Base-by-base conservation (phyloP, 2,888 invertebrate genomes). In the Hofmannophila pseudospretella region DNA sequence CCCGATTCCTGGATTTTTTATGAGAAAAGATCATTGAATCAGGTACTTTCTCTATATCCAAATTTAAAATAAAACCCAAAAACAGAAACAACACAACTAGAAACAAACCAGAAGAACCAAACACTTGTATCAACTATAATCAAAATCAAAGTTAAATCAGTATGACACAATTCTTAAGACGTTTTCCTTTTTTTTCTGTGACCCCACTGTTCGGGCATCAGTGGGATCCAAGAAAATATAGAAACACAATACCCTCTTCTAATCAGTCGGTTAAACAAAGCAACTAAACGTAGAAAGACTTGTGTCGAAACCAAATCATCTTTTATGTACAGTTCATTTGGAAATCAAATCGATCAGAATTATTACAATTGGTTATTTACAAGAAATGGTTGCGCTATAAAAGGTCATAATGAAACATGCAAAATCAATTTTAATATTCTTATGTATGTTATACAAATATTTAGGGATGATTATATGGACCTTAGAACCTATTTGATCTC, bases 1-100 rank as follows among this genome's bases (percentile, higher is more conserved):
- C 80, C 77, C 70, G 59, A 75, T 74, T 84, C 60, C 46, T 79
- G 64, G 78, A 75, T 60, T 79, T 85, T 84, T 84, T 79, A 58
- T 54, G 4, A 14, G 48, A 70, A 80, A 84, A 85, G 80, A 72
- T 58, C 80, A 75, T 67, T 64, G 54, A 84, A 80, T 63, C 68
- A 62, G 71, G 80, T 77, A 61, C 80, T 41, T 41, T 42, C 22
- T 25, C 55, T 30, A 1, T 32, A 1, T 32, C 49, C 66, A 47
- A 44, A 44, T 54, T 47, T 42, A 51, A 60, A 42, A 51, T 51
- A 43, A 69, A 74, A 68, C 58, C 44, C 58, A 63, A 36, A 4
- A 38, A 51, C 29, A 22, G 11, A 28, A 26, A 19, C 5, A 28
- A 39, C 14, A 28, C 10, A 29, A 22, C 3, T 34, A 34, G n/a